These are phyloP conservation scores for Mactra quadrangularis DNA, from an alignment of 1,140 invertebrate genomes.

Conservation along the genomic window DNA sequence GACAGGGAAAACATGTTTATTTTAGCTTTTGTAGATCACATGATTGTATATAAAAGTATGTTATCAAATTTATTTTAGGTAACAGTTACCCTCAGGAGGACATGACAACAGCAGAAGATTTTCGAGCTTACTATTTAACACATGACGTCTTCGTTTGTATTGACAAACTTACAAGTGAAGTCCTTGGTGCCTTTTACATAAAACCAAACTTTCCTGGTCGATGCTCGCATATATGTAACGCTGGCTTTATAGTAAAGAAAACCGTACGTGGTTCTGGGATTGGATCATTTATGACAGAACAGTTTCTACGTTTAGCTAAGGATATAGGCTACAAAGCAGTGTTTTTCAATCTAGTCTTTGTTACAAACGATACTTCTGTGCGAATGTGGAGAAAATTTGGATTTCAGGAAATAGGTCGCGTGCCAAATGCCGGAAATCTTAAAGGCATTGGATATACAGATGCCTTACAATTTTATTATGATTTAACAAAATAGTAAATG, in stretches of 20 bases:
- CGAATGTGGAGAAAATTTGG: constrained; percentile 71
- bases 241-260: constrained; percentile 67
- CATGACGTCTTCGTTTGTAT: constrained; percentile 71
- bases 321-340: constrained; percentile 67
- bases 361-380: constrained; percentile 66
- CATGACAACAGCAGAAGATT: constrained; percentile 63
- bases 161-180: constrained; percentile 26
- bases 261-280: constrained; percentile 66
- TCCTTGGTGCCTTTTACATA: constrained; percentile 73
- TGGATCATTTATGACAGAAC: constrained; percentile 66
- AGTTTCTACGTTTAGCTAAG: constrained; percentile 63
- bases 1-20: no score
- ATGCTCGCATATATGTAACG: constrained; percentile 74
- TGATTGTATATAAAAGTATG: no score
- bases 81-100: constrained; percentile 74
- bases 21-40: no score
- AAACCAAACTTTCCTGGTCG: constrained; percentile 78
- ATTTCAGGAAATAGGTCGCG: constrained; percentile 71
- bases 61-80: constrained; percentile 8
- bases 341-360: constrained; percentile 77
- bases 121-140: constrained; percentile 72
- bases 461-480: constrained; percentile 69
- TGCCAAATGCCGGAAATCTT: constrained; percentile 75
- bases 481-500: constrained; percentile 39
- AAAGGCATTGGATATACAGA: constrained; percentile 65